phyloP scores from a whole-genome alignment of 2,113 vertebrate species.

The Oenanthe melanoleuca region DNA sequence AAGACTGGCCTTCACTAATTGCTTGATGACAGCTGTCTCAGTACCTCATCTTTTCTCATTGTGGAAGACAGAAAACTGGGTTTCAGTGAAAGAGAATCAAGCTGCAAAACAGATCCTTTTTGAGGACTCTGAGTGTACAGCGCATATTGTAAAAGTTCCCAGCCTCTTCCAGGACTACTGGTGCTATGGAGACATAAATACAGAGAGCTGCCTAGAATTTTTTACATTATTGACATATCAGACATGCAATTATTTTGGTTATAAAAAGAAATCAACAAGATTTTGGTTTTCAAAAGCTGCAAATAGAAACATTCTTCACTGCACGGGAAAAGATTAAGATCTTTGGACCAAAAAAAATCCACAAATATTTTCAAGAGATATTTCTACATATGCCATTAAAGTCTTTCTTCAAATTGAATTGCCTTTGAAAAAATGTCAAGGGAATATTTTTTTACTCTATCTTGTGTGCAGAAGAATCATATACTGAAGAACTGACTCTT shows the following conservation, averaged over 20 bases:
- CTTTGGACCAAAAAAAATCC: not conserved
- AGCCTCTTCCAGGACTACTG: not conserved
- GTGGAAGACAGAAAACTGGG: not conserved
- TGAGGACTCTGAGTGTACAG: not conserved
- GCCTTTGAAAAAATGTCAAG: not conserved
- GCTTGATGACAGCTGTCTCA: not conserved
- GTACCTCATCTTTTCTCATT: not conserved
- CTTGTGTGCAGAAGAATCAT: not conserved
- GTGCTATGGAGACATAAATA: conserved; percentile 46
- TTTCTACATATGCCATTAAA: not conserved
- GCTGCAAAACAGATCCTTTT: not conserved
- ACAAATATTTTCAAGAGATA: not conserved
- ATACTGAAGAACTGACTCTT: not conserved
- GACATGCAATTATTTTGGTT: not conserved
- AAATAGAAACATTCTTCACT: not conserved
- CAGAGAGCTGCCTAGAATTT: conserved; percentile 6
- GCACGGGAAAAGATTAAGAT: not conserved
- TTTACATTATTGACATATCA: conserved; percentile 8
- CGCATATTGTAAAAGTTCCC: not conserved
- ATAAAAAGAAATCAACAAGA: not conserved
- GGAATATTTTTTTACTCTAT: not conserved
- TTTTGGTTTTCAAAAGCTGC: not conserved
- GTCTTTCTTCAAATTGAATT: not conserved
- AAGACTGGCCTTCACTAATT: not conserved
- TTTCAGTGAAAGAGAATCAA: not conserved